Percentiles rank a stretch among this genome's conserved stretches.
Conservation (phyloP, 2,113 vertebrate genomes). For the Odontophorus gujanensis region DNA sequence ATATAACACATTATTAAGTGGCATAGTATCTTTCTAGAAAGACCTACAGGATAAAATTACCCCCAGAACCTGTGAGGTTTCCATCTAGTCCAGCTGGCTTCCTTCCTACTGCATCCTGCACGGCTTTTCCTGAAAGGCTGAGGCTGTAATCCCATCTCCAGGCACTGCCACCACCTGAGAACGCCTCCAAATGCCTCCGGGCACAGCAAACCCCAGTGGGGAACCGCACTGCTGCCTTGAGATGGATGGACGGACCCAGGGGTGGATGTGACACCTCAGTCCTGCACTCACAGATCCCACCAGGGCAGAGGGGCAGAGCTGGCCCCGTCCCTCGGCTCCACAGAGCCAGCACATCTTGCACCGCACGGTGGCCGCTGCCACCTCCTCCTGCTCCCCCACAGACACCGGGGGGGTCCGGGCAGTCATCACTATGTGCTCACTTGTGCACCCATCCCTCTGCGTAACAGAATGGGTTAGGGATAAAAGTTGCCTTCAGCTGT, state of each 20-base stretch:
- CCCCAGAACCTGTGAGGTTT: constrained; percentile 22
- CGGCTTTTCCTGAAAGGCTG: constrained; percentile 23
- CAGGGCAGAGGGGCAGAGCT: neutral
- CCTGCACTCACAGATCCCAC: neutral
- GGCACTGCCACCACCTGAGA: neutral
- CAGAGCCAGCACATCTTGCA: neutral
- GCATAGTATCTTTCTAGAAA: constrained; percentile 57
- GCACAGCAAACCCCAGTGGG: fast-evolving
- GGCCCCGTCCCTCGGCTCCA: neutral
- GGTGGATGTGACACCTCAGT: neutral
- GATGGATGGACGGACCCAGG: neutral
- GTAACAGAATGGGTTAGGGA: neutral
- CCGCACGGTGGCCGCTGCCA: neutral
- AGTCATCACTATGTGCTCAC: neutral
- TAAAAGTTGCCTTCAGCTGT: constrained; percentile 60
- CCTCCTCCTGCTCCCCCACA: neutral
- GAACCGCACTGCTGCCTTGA: neutral
- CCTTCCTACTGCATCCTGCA: neutral
- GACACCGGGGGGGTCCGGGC: neutral
- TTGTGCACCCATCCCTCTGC: fast-evolving
- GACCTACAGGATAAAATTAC: constrained; percentile 36
- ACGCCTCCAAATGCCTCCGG: neutral
- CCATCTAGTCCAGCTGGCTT: constrained; percentile 38
- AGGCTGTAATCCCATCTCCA: neutral
- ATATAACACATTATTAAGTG: constrained; percentile 46